These are phyloP conservation scores for Solen grandis DNA, from an alignment of 1,140 invertebrate genomes.

Conservation along the genomic window DNA sequence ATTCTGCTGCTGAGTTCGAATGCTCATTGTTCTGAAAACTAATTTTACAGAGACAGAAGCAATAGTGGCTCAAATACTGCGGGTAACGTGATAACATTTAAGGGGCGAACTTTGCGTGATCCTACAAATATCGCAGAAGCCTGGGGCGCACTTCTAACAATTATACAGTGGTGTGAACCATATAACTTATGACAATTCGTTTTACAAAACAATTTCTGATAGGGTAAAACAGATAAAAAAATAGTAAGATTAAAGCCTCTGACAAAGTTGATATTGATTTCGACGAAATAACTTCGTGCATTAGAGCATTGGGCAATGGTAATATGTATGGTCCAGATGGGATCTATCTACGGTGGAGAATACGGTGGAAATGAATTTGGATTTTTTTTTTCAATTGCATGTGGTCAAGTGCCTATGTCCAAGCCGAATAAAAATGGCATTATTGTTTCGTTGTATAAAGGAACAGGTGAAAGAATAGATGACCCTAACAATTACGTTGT, in stretches of 20 bases:
- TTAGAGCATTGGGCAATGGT: no score
- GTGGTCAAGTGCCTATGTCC: neutral
- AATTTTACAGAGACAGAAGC: neutral
- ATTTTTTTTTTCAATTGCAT: neutral
- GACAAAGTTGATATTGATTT: no score
- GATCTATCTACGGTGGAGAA: neutral
- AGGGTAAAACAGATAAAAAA: no score
- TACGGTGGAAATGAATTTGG: neutral
- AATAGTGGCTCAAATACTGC: neutral
- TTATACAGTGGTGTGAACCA: neutral
- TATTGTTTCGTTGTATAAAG: neutral
- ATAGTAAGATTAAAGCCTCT: no score
- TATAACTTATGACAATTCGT: no score
- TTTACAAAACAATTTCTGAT: no score
- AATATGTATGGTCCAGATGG: neutral
- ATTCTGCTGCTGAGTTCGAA: neutral
- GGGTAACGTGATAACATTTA: neutral
- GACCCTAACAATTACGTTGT: neutral
- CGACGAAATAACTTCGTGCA: no score
- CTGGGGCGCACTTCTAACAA: neutral
- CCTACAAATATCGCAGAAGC: neutral
- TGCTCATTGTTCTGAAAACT: neutral
- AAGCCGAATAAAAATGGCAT: neutral
- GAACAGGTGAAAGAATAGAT: neutral
- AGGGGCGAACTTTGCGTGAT: neutral